A percentile compares a stretch with the other conserved stretches of the same genome.
phyloP scores from a whole-genome alignment of 30 jellyfish, hydroid and myxozoan genomes.

The Mastigias papua region DNA sequence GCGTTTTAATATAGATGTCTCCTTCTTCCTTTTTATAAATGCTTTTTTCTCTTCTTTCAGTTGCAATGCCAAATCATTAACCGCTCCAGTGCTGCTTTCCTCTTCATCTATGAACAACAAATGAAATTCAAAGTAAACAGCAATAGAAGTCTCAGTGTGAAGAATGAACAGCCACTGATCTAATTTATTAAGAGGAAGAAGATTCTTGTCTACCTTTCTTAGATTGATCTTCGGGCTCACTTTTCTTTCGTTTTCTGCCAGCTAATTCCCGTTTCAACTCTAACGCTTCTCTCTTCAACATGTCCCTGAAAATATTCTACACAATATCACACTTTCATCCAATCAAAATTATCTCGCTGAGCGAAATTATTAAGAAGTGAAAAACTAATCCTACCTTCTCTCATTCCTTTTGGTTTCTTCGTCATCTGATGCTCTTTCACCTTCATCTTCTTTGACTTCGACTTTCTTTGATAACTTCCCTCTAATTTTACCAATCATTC shows the following conservation, averaged over 20 bases:
- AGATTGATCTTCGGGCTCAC: background rate
- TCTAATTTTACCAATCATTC: constrained; percentile 20
- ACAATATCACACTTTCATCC: background rate
- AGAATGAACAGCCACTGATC: too few relatives aligned
- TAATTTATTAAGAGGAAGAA: background rate
- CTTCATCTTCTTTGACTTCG: background rate
- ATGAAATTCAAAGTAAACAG: background rate
- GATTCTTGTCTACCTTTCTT: background rate
- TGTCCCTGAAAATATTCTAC: constrained; percentile 44
- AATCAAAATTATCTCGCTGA: background rate
- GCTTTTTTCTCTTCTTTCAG: constrained; percentile 71
- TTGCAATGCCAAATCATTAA: constrained; percentile 81
- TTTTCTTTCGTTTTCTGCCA: constrained; percentile 32
- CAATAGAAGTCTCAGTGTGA: too few relatives aligned
- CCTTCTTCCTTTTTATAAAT: constrained; percentile 72
- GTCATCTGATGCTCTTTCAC: constrained; percentile 13
- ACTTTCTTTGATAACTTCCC: constrained; percentile 44
- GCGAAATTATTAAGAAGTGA: background rate
- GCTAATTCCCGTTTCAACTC: constrained; percentile 77
- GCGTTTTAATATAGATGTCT: constrained; percentile 56
- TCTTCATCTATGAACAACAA: background rate
- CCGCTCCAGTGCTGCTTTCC: constrained; percentile 43
- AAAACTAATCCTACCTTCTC: constrained; percentile 41
- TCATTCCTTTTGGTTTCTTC: constrained; percentile 19
- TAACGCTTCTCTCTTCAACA: constrained; percentile 81